Evolutionary conservation across 2,888 invertebrate species (phyloP), one percentile per base, ranked within the genome.

Genomic region (Saturnia pavonia): DNA sequence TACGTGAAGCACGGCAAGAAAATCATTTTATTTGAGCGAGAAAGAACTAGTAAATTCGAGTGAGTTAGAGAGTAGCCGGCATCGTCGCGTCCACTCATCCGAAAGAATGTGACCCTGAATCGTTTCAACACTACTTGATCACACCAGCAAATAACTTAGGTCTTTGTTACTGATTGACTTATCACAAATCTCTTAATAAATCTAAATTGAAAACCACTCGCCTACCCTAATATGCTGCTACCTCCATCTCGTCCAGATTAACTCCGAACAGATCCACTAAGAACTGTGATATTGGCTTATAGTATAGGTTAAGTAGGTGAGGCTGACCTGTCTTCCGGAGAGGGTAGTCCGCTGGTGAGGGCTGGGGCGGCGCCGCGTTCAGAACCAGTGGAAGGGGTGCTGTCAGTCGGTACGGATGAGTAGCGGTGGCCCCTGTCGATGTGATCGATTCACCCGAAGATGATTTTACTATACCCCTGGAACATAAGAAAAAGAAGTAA

Each of bases 251-350:
- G 22, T 54, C 54, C n/a, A 22, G 22, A 54, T 1, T 1, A 54
- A 12, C 11, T n/a, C 57, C 27, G 57, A 60, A 60, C 25, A 57
- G 57, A 12, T 14, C 25, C 57, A 57, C 57, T 51, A 51, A 19
- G 27, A 54, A 12, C 12, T 40, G 34, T n/a, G 19, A 51, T 7
- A 34, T 51, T 11, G 25, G n/a, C n/a, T n/a, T n/a, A n/a, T n/a
- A n/a, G 60, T 68, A 25, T 8, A 19, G 27, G 34, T 8, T 11
- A 60, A 22, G 25, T 14, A 19, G 42, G 14, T 19, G 51, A 9
- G 19, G 83, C 94, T 90, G 92, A 99, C 99, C 99, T 94, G 99
- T 99, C 95, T 99, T 99, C 82, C 99, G 92, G 66, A 99, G 95
- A 69, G 99, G 99, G 92, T 98, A 99, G 95, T 99, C 99, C 74